Conservation (phyloP, 2,888 invertebrate species). For the Portevinia maculata region DNA sequence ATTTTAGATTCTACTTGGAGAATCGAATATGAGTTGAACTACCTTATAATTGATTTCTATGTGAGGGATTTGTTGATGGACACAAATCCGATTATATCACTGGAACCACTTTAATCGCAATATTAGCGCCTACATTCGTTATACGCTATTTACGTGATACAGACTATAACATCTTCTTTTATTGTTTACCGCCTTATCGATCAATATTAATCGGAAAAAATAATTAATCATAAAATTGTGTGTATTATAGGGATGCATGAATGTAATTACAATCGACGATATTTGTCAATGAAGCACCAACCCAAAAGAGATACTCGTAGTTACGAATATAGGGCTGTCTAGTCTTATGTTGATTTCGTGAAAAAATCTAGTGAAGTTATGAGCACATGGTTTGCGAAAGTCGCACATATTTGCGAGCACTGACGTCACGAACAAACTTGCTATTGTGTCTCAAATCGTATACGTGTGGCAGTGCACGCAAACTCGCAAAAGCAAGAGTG, state of each 20-base stretch:
- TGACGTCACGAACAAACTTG: too few relatives aligned
- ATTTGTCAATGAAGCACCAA: background rate
- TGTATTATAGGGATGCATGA: background rate
- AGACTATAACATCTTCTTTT: background rate
- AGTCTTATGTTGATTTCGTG: too few relatives aligned
- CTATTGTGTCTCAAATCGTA: too few relatives aligned
- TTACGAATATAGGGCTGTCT: too few relatives aligned
- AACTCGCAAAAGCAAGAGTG: too few relatives aligned
- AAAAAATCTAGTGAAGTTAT: too few relatives aligned
- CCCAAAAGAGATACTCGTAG: too few relatives aligned
- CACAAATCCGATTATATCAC: background rate
- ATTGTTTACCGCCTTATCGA: background rate
- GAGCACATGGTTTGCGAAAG: too few relatives aligned
- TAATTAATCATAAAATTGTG: background rate
- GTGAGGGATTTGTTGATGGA: background rate
- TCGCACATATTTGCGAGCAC: too few relatives aligned
- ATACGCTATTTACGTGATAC: background rate
- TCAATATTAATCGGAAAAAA: background rate
- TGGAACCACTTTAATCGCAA: background rate
- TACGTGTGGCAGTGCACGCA: too few relatives aligned
- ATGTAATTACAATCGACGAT: background rate
- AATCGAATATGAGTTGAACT: background rate
- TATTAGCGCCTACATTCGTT: background rate
- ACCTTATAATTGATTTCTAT: background rate
- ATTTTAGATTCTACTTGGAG: slow-evolving; percentile 5